Base-by-base conservation (phyloP, 2,888 invertebrate species). In the Stictocephala bisonia region DNA sequence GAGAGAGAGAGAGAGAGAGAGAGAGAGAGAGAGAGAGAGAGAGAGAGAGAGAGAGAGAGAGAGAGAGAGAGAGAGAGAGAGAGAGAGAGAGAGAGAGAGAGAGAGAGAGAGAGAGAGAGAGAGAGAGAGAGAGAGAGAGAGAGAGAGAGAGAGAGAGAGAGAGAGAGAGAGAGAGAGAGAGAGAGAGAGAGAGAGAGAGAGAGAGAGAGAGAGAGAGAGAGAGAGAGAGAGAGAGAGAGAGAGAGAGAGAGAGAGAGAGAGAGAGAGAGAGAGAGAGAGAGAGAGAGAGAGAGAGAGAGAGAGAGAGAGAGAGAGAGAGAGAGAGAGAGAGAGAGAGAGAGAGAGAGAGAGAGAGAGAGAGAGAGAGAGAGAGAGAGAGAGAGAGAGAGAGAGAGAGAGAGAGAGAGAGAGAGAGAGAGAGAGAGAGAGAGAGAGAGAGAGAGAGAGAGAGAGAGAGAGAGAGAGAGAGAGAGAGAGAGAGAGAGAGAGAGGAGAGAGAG, bases 21-120 rank as follows among this genome's bases (percentile, higher is more conserved):
- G n/a, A n/a, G n/a, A n/a, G n/a, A n/a, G n/a, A n/a, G n/a, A n/a
- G n/a, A n/a, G n/a, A n/a, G n/a, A n/a, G n/a, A n/a, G n/a, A n/a
- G n/a, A n/a, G n/a, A n/a, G n/a, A n/a, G n/a, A n/a, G 58, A 56
- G 58, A 56, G 58, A 56, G 58, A 56, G 58, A 56, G 58, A 56
- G 58, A 56, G 58, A 56, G 58, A 56, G 58, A 56, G 58, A 56
- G 58, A 56, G 58, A 56, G 58, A 56, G 58, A 56, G 58, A 56
- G 58, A 56, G 58, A 56, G 58, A 56, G 58, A 56, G 58, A 56
- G 58, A 56, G 58, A 56, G 58, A 56, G 58, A 56, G 58, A 56
- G 58, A 56, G 58, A 56, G 58, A 56, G 58, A 56, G 58, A 56
- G 58, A 56, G 58, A 56, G 58, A 56, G 58, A 56, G 58, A 56